A percentile compares a stretch with the other conserved stretches of the same genome.
Evolutionary conservation across 2,113 vertebrate species (phyloP).

Genomic region (Rhipidura dahli): DNA sequence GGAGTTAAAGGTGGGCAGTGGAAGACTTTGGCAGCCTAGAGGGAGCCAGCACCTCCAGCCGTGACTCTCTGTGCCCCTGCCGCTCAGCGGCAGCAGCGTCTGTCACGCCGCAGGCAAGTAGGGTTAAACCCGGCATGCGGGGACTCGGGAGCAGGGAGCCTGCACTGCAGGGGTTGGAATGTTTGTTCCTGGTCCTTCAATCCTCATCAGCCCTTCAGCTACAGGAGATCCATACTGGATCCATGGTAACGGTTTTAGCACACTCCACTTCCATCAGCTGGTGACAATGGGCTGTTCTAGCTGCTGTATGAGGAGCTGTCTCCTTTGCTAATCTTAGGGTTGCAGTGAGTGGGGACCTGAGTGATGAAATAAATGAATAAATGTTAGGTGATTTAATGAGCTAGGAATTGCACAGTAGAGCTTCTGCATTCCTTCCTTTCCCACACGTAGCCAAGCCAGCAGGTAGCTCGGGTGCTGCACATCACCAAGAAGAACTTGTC

Average conservation of each 20-base stretch:
- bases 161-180: slow-evolving; percentile 77
- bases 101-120: slow-evolving; percentile 67
- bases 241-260: slow-evolving; percentile 77
- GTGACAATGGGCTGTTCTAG: slow-evolving; percentile 47
- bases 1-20: slow-evolving; percentile 58
- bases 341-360: background rate
- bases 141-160: slow-evolving; percentile 63
- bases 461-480: slow-evolving; percentile 12
- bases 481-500: slow-evolving; percentile 60
- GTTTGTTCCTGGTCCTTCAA: slow-evolving; percentile 21
- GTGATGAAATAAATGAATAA: slow-evolving; percentile 37
- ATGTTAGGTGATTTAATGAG: slow-evolving; percentile 22
- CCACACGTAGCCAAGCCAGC: background rate
- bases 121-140: slow-evolving; percentile 58
- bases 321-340: background rate
- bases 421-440: slow-evolving; percentile 18
- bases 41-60: slow-evolving; percentile 73
- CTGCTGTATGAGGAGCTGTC: slow-evolving; percentile 34
- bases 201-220: slow-evolving; percentile 35
- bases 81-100: slow-evolving; percentile 60
- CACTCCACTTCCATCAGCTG: slow-evolving; percentile 57
- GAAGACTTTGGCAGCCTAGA: slow-evolving; percentile 70
- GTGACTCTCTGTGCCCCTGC: slow-evolving; percentile 68
- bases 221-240: slow-evolving; percentile 60
- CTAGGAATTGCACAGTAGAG: slow-evolving; percentile 46